These are phyloP conservation scores for Epiblema foenella DNA, from an alignment of 2,888 invertebrate genomes.

Conservation along the genomic window DNA sequence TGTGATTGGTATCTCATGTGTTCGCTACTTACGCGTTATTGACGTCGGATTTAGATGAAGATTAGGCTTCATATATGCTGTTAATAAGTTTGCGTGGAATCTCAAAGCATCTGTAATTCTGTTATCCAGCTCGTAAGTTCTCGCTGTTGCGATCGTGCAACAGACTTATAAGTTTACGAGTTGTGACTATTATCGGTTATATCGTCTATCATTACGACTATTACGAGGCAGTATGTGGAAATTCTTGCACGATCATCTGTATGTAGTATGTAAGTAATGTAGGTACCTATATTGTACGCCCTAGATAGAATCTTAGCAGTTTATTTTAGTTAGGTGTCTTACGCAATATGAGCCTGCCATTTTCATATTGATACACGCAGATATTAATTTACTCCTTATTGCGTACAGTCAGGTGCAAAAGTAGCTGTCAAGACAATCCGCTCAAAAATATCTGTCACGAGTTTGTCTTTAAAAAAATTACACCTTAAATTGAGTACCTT, in stretches of 20 bases:
- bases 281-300: not conserved
- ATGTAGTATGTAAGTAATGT: not conserved
- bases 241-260: conserved; percentile 30
- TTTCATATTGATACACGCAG: not conserved
- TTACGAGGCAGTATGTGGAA: conserved; percentile 35
- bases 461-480: too few relatives aligned
- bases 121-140: conserved; percentile 20
- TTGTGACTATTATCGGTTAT: conserved; percentile 26
- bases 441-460: too few relatives aligned
- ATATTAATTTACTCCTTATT: not conserved
- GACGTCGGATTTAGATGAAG: not conserved
- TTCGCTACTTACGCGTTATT: not conserved
- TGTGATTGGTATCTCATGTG: not conserved
- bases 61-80: too few relatives aligned
- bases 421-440: too few relatives aligned
- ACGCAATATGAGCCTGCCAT: not conserved
- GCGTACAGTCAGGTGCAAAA: not conserved
- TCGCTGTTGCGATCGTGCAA: conserved; percentile 15
- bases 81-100: conserved; percentile 7
- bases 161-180: conserved; percentile 15
- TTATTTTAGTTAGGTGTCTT: not conserved
- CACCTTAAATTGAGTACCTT: too few relatives aligned
- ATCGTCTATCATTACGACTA: conserved; percentile 34
- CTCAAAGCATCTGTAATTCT: conserved; percentile 1
- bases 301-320: not conserved